These are phyloP conservation scores for Polydrusus pterygomalis DNA, from an alignment of 2,888 invertebrate species.

Conservation along the genomic window DNA sequence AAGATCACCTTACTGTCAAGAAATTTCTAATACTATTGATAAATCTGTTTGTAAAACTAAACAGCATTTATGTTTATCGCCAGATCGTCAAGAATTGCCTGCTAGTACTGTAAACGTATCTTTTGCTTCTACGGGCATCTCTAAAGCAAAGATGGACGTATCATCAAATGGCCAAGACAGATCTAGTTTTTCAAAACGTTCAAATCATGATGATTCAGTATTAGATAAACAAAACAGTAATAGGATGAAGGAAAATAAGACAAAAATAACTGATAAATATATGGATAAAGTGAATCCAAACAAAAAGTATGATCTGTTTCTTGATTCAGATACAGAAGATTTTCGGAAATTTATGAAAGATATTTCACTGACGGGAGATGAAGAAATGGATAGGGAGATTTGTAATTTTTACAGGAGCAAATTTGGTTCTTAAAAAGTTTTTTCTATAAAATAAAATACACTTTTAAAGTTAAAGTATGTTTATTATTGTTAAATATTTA, in stretches of 20 bases:
- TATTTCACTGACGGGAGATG: slow-evolving; percentile 73
- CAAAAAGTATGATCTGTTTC: slow-evolving; percentile 26
- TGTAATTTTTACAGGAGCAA: slow-evolving; percentile 71
- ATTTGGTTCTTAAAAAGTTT: not conserved
- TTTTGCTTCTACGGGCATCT: too few species aligned
- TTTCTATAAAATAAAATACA: not conserved
- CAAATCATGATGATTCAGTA: too few species aligned
- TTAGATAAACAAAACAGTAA: too few species aligned
- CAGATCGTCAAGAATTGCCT: too few species aligned
- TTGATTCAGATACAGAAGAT: slow-evolving; percentile 58
- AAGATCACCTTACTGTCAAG: slow-evolving; percentile 24
- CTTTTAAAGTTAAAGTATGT: not conserved
- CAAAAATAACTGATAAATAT: too few species aligned
- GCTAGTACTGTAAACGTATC: too few species aligned
- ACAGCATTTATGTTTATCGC: too few species aligned
- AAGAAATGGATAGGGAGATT: slow-evolving; percentile 74
- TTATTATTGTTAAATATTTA: too few species aligned
- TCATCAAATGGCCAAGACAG: too few species aligned
- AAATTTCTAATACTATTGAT: not conserved
- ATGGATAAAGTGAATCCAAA: not conserved
- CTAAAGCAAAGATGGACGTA: too few species aligned
- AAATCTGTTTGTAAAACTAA: too few species aligned
- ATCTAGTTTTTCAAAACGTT: too few species aligned
- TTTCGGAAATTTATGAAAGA: slow-evolving; percentile 67
- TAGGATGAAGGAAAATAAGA: not conserved